phyloP scores from a whole-genome alignment of 2,888 invertebrate genomes.

The Vannuccia rotundouncinata region DNA sequence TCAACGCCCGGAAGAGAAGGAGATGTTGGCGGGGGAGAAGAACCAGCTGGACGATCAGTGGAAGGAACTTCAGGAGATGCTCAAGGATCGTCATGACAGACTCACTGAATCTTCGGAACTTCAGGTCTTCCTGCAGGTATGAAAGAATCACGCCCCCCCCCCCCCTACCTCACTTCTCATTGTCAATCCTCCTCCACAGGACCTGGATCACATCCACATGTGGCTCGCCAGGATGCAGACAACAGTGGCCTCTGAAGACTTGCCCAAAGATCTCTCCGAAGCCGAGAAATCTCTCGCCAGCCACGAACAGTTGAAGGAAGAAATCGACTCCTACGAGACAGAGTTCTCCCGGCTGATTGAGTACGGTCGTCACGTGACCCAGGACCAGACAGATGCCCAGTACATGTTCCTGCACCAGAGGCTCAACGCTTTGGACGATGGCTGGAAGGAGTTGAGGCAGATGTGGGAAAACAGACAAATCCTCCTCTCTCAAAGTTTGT shows the following conservation, averaged over 20 bases:
- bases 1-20: constrained; percentile 59
- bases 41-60: constrained; percentile 83
- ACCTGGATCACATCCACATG: constrained; percentile 97
- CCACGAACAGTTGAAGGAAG: constrained; percentile 95
- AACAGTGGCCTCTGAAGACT: constrained; percentile 61
- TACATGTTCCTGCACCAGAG: constrained; percentile 96
- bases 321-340: constrained; percentile 96
- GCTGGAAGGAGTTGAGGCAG: constrained; percentile 96
- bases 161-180: neutral
- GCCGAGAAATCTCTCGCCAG: constrained; percentile 92
- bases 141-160: neutral
- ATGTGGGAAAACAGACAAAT: constrained; percentile 99
- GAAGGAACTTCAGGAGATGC: constrained; percentile 91
- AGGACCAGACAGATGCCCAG: constrained; percentile 81
- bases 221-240: constrained; percentile 98
- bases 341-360: constrained; percentile 99
- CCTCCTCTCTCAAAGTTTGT: constrained; percentile 83
- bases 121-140: constrained; percentile 64
- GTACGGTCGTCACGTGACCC: constrained; percentile 69
- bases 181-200: constrained; percentile 62
- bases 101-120: constrained; percentile 96
- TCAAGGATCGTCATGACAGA: constrained; percentile 94
- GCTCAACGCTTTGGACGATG: constrained; percentile 91
- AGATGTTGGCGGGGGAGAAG: constrained; percentile 79
- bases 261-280: constrained; percentile 59